These are phyloP conservation scores for Myotis findleyi DNA, from an alignment of 2,797 vertebrate species.

Conservation along the genomic window DNA sequence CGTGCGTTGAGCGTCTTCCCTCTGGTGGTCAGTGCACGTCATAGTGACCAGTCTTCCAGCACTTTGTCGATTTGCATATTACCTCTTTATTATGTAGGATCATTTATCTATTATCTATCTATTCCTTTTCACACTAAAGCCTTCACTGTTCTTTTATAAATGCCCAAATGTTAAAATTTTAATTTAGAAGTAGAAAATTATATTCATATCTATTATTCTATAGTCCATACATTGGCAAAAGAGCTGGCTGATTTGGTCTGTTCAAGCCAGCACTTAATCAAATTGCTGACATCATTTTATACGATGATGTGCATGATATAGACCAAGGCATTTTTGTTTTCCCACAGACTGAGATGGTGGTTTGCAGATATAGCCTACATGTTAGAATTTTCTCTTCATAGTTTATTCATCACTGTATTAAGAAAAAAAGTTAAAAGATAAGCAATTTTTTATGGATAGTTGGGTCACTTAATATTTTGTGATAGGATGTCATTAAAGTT, in stretches of 20 bases:
- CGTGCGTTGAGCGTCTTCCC: too few relatives aligned
- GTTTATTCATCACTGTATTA: conserved; percentile 39
- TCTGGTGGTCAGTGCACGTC: too few relatives aligned
- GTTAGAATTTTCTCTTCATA: conserved; percentile 27
- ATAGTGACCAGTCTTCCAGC: too few relatives aligned
- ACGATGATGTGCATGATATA: conserved; percentile 8
- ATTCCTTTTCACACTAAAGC: not conserved
- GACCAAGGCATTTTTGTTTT: conserved; percentile 58
- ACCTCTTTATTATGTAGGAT: too few relatives aligned
- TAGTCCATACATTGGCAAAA: not conserved
- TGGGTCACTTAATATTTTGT: conserved; percentile 75
- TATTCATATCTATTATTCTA: conserved; percentile 1
- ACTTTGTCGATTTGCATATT: too few relatives aligned
- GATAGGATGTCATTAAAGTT: conserved; percentile 65
- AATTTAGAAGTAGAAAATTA: not conserved
- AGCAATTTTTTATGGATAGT: conserved; percentile 62
- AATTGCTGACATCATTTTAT: conserved; percentile 42
- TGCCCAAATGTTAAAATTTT: conserved; percentile 29
- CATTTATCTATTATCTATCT: not conserved
- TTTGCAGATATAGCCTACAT: conserved; percentile 19
- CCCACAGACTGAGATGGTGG: not conserved
- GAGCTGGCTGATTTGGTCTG: not conserved
- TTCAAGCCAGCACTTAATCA: conserved; percentile 44
- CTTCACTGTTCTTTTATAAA: conserved; percentile 35
- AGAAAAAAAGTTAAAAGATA: conserved; percentile 47